Percentiles rank a stretch among this genome's conserved stretches.
These are phyloP conservation scores for Entomyzon cyanotis DNA, from an alignment of 2,113 vertebrate genomes.

Conservation along the genomic window DNA sequence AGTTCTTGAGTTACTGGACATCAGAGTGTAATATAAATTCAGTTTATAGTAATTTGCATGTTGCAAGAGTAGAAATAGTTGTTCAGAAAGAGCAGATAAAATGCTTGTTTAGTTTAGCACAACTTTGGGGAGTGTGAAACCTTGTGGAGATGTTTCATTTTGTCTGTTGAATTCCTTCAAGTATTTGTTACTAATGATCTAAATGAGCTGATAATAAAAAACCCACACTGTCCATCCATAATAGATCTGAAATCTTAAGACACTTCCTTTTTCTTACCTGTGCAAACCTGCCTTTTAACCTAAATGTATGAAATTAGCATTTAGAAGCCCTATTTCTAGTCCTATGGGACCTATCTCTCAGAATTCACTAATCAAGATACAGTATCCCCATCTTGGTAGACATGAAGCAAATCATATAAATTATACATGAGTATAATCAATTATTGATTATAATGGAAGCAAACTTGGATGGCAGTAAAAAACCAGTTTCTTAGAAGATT, in stretches of 20 bases:
- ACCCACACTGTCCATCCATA: fast-evolving
- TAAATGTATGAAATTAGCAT: background rate
- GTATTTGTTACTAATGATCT: background rate
- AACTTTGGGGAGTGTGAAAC: background rate
- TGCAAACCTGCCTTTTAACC: background rate
- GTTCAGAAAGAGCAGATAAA: background rate
- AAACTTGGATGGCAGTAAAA: background rate
- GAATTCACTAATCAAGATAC: background rate
- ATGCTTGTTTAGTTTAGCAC: background rate
- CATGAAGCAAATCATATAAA: background rate
- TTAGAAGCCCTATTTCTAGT: background rate
- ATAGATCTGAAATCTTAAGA: background rate
- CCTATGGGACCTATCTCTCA: background rate
- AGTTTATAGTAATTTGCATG: background rate
- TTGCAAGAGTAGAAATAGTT: background rate
- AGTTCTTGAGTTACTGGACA: background rate
- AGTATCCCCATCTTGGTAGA: background rate
- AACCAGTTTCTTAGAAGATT: background rate
- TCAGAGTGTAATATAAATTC: background rate
- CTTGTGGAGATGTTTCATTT: background rate
- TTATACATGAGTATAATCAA: background rate
- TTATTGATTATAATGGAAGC: background rate
- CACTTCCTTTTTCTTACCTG: background rate
- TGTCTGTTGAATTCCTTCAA: background rate
- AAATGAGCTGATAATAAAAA: background rate